Evolutionary conservation across 2,113 vertebrate genomes (phyloP).

Genomic region (Speoplatyrhinus poulsoni): DNA sequence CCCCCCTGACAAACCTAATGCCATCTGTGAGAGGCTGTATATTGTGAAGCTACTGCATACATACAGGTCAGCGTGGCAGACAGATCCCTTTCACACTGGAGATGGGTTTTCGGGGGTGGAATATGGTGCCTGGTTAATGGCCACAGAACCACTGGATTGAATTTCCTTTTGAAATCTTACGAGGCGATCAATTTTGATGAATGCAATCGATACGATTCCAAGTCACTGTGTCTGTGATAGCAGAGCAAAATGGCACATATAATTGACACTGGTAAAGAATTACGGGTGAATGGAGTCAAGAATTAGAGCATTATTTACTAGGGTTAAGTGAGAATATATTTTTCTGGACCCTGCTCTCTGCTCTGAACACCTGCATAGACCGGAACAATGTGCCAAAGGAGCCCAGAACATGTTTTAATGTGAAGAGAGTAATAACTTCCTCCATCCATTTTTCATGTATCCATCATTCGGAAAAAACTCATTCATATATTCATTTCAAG

Average conservation of each 20-base stretch:
- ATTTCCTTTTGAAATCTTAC: constrained; percentile 49
- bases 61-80: constrained; percentile 28
- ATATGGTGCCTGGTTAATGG: constrained; percentile 53
- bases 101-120: constrained; percentile 14
- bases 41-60: constrained; percentile 34
- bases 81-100: constrained; percentile 33
- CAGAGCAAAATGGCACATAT: too few relatives aligned
- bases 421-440: neutral
- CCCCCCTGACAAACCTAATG: constrained; percentile 17
- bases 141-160: constrained; percentile 47
- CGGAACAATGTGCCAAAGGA: neutral
- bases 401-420: neutral
- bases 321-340: too few relatives aligned
- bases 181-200: constrained; percentile 54
- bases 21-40: constrained; percentile 25
- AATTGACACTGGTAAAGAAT: too few relatives aligned
- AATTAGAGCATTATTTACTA: neutral
- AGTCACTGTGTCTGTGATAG: constrained; percentile 21
- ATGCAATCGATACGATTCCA: constrained; percentile 63
- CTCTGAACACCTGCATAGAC: neutral
- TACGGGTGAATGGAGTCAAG: too few relatives aligned
- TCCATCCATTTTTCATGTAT: too few relatives aligned
- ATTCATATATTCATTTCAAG: neutral
- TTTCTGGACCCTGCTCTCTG: neutral
- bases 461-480: neutral